Conservation (phyloP, 2,797 vertebrate genomes). For the Macropus fuliginosus region DNA sequence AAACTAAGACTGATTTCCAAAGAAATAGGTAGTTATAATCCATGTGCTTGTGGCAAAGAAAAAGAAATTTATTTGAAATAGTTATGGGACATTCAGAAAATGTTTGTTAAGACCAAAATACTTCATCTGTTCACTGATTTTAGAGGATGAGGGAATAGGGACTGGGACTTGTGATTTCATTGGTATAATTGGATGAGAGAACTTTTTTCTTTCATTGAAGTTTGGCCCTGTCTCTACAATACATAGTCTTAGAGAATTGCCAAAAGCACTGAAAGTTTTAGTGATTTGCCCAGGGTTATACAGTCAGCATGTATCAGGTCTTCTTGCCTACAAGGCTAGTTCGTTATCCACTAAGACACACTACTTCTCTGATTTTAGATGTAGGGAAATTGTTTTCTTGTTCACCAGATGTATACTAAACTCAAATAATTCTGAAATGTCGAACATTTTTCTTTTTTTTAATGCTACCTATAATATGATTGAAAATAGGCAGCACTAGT, state of each 20-base stretch:
- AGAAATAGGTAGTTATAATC: constrained; percentile 8
- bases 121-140: not conserved
- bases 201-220: not conserved
- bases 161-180: not conserved
- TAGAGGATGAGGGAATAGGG: not conserved
- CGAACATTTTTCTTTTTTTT: constrained; percentile 21
- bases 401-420: not conserved
- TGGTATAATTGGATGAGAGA: not conserved
- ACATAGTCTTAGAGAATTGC: not conserved
- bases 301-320: not conserved
- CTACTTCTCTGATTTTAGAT: not conserved
- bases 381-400: constrained; percentile 29
- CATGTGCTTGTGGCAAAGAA: constrained; percentile 3
- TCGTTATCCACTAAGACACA: not conserved
- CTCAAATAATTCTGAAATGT: constrained; percentile 50
- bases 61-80: constrained; percentile 54
- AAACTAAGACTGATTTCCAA: constrained; percentile 13
- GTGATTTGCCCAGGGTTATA: not conserved
- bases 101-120: constrained; percentile 59
- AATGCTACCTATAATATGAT: not conserved
- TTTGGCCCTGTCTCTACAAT: not conserved
- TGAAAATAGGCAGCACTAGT: not conserved
- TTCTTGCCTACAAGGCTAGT: not conserved
- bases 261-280: not conserved
- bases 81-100: constrained; percentile 32